Conservation (phyloP, 2,797 vertebrate species). For the Allobates femoralis region DNA sequence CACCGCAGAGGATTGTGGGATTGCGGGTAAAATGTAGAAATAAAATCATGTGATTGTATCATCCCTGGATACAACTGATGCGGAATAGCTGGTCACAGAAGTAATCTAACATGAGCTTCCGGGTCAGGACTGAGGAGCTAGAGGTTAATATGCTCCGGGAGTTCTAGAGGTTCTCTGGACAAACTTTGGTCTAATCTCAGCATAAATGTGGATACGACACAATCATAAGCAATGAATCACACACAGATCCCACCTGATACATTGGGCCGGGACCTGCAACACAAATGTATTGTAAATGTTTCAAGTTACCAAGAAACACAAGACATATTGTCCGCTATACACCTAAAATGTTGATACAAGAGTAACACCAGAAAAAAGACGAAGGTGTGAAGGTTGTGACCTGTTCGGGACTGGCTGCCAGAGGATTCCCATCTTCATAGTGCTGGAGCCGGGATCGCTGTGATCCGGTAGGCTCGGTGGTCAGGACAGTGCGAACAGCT, state of each 20-base stretch:
- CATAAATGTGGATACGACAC: not conserved
- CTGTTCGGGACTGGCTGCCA: too few species aligned
- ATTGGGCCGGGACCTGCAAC: not conserved
- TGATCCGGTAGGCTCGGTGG: too few species aligned
- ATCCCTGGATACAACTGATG: not conserved
- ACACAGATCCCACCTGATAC: not conserved
- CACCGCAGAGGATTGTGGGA: too few species aligned
- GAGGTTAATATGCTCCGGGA: conserved; percentile 26
- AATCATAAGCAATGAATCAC: not conserved
- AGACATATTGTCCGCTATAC: not conserved
- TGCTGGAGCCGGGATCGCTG: too few species aligned
- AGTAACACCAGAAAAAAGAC: not conserved
- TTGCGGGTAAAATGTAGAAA: not conserved
- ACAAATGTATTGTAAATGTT: not conserved
- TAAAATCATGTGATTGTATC: not conserved
- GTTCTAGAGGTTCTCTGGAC: not conserved
- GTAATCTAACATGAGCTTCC: not conserved
- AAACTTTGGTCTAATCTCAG: not conserved
- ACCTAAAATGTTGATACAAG: not conserved
- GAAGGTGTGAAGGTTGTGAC: too few species aligned
- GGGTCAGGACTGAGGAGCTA: not conserved
- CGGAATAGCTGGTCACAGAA: not conserved
- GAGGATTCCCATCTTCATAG: too few species aligned
- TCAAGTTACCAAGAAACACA: not conserved
- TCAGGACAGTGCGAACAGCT: too few species aligned